phyloP scores from a whole-genome alignment of 2,888 invertebrate genomes.

The Pammene aurita region DNA sequence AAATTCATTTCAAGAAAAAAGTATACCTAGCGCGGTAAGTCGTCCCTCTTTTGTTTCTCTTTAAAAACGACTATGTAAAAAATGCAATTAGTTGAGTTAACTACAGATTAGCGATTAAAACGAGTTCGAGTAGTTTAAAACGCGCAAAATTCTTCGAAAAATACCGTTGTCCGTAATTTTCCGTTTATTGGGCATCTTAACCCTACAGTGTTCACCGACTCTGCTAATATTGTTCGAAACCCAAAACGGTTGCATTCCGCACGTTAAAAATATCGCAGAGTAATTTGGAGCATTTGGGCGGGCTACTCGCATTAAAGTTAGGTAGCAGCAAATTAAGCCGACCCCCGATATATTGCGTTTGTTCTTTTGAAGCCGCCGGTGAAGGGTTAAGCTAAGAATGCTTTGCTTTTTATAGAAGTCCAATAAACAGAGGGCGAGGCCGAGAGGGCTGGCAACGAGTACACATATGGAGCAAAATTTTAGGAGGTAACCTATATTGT shows the following conservation, averaged over 20 bases:
- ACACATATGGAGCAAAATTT: constrained; percentile 16
- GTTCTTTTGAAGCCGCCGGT: constrained; percentile 81
- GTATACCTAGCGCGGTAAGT: constrained; percentile 45
- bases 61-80: constrained; percentile 49
- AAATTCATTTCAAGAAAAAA: constrained; percentile 78
- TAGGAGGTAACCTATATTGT: constrained; percentile 11
- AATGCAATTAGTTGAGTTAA: constrained; percentile 39
- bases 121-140: constrained; percentile 30
- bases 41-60: constrained; percentile 56
- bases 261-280: constrained; percentile 81
- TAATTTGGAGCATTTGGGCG: constrained; percentile 79
- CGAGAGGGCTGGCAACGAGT: constrained; percentile 47
- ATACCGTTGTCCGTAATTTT: constrained; percentile 43
- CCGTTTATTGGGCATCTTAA: constrained; percentile 56
- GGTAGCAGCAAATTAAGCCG: constrained; percentile 80
- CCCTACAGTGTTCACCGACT: constrained; percentile 55
- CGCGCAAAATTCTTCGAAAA: constrained; percentile 43
- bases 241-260: constrained; percentile 78
- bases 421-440: constrained; percentile 66
- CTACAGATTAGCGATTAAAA: constrained; percentile 36
- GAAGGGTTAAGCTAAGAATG: constrained; percentile 84
- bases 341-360: constrained; percentile 82
- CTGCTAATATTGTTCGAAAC: constrained; percentile 77
- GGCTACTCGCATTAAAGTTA: constrained; percentile 78
- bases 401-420: constrained; percentile 81